phyloP scores from a whole-genome alignment of 2,113 vertebrate genomes.

The Sinocyclocheilus grahami region DNA sequence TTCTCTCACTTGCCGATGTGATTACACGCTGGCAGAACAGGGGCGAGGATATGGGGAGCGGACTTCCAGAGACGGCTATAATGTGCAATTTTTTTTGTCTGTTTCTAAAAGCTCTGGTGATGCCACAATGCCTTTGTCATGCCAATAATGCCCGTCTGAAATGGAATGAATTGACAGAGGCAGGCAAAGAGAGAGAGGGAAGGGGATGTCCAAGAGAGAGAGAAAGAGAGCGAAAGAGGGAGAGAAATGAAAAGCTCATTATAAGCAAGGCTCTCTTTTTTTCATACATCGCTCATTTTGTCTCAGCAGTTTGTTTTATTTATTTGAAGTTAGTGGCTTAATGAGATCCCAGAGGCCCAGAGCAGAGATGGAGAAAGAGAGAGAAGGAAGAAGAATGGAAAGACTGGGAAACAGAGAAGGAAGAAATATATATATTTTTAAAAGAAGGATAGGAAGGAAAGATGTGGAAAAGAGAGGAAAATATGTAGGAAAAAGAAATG shows the following conservation, averaged over 20 bases:
- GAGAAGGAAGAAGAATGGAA: slow-evolving; percentile 45
- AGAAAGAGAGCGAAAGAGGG: slow-evolving; percentile 62
- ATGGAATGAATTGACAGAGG: slow-evolving; percentile 74
- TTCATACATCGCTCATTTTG: slow-evolving; percentile 73
- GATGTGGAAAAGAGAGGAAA: not conserved
- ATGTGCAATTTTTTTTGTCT: slow-evolving; percentile 59
- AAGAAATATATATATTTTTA: not conserved
- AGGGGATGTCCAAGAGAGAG: slow-evolving; percentile 29
- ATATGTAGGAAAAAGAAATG: slow-evolving; percentile 3
- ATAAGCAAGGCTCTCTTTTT: slow-evolving; percentile 51
- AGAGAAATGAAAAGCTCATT: slow-evolving; percentile 61
- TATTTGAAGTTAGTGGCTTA: slow-evolving; percentile 80
- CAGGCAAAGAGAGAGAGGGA: slow-evolving; percentile 66
- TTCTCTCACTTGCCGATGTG: slow-evolving; percentile 60
- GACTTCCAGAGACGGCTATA: slow-evolving; percentile 65
- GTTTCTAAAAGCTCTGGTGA: slow-evolving; percentile 68
- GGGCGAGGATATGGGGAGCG: slow-evolving; percentile 56
- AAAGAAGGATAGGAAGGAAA: slow-evolving; percentile 6
- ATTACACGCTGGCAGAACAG: slow-evolving; percentile 64
- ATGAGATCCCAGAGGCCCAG: slow-evolving; percentile 80
- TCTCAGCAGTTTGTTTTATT: slow-evolving; percentile 77
- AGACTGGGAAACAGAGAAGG: slow-evolving; percentile 15
- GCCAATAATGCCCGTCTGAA: slow-evolving; percentile 75
- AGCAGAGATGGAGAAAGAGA: slow-evolving; percentile 59
- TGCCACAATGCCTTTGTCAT: slow-evolving; percentile 65